phyloP scores from a whole-genome alignment of 2,888 invertebrate genomes.

The Heliconius charithonia region DNA sequence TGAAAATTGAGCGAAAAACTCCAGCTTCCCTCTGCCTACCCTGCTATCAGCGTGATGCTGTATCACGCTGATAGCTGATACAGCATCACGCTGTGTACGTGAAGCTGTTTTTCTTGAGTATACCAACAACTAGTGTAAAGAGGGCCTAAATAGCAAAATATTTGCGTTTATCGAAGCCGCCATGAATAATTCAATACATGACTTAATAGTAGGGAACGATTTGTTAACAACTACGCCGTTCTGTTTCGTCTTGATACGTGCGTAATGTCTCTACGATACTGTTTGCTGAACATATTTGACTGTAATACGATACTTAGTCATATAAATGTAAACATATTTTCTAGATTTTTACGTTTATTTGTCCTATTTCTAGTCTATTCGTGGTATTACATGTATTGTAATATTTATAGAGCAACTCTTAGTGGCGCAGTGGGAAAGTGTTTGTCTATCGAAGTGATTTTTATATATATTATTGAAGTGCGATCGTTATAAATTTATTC shows the following conservation, averaged over 20 bases:
- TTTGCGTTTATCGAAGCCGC: slow-evolving; percentile 30
- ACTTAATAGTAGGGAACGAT: slow-evolving; percentile 26
- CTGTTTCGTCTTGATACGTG: slow-evolving; percentile 19
- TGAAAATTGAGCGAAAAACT: too few species aligned
- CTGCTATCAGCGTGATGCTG: too few species aligned
- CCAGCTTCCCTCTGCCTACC: too few species aligned
- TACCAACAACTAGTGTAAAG: background rate
- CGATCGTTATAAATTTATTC: too few species aligned
- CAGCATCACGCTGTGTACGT: too few species aligned
- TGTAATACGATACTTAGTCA: slow-evolving; percentile 5
- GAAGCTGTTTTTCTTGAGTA: background rate
- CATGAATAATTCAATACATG: slow-evolving; percentile 35
- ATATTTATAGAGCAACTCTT: background rate
- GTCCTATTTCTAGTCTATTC: background rate
- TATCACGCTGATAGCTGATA: too few species aligned
- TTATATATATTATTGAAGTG: too few species aligned
- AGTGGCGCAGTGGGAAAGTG: background rate
- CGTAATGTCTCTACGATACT: slow-evolving; percentile 13
- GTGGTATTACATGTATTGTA: background rate
- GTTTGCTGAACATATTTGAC: background rate
- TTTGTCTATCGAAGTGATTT: too few species aligned
- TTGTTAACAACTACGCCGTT: slow-evolving; percentile 24
- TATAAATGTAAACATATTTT: slow-evolving; percentile 6
- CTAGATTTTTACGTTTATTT: slow-evolving; percentile 4
- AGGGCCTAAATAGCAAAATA: slow-evolving; percentile 24